Base-by-base conservation (phyloP, 2,113 vertebrate species). In the Pycnonotus jocosus region DNA sequence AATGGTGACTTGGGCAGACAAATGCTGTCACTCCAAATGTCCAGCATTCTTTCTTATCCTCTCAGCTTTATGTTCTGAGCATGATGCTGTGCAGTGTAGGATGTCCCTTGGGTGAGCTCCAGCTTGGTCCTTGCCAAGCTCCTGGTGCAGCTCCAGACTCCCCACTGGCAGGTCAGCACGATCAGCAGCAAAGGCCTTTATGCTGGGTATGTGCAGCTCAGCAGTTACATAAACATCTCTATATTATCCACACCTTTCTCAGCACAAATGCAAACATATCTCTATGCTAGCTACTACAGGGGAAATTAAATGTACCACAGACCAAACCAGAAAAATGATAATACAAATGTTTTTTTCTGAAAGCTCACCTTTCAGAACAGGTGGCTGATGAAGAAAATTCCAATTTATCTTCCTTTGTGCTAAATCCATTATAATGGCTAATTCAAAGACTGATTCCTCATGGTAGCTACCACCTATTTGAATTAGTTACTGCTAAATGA, bases 11-110 rank as follows among this genome's bases (percentile, higher is more conserved):
- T 23, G 15, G 15, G 37, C 22, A 73, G 35, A 73, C 23, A 44
- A 50, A 28, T 0, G 1, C 8, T 12, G 7, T 30, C 30, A 30
- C 12, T 57, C 12, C 23, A 37, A 73, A 37, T 11, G 15, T 28
- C 44, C 44, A 28, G 2, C 15, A 21, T 44, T 72, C 37, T 33
- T 50, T 48, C 31, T 44, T 16, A 24, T 16, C 2, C 5, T 37
- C 7, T 15, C 44, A 73, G 18, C 15, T 37, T 65, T 33, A 31
- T 25, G 17, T 35, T 31, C 31, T 42, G 50, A 81, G 18, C 18
- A 9, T 16, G 27, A 44, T 50, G 35, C 24, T 2, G 1, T 28
- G 19, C 9, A 24, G 6, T 13, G 27, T 57, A 33, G 37, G 10
- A 14, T n/a, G 44, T 9, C 27, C 60, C 37, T 24, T 13, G 16